phyloP scores from a whole-genome alignment of 2,888 invertebrate species.

The Pammene fasciana region DNA sequence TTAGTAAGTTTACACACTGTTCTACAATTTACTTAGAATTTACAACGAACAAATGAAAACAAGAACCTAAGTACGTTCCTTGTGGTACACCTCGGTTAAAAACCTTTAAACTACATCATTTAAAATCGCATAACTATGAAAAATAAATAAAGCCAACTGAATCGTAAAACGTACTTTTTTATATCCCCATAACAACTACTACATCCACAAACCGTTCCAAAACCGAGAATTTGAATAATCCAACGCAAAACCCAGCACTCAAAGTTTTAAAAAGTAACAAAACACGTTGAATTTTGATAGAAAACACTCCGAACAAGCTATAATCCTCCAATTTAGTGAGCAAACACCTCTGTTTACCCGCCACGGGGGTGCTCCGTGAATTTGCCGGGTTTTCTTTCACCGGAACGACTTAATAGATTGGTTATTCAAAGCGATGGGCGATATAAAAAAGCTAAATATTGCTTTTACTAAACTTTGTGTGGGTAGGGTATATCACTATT shows the following conservation, averaged over 20 bases:
- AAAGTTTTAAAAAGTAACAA: constrained; percentile 41
- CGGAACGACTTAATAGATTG: constrained; percentile 45
- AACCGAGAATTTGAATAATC: constrained; percentile 26
- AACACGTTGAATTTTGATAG: constrained; percentile 42
- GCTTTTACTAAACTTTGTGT: not conserved
- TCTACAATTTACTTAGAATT: no score
- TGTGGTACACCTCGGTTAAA: not conserved
- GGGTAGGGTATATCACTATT: no score
- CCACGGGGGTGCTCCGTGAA: constrained; percentile 45
- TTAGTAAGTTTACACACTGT: no score
- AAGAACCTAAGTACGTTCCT: not conserved
- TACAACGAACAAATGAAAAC: not conserved
- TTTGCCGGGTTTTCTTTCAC: constrained; percentile 46
- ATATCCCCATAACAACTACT: constrained; percentile 6
- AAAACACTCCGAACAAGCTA: constrained; percentile 51
- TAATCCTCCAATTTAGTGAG: constrained; percentile 65
- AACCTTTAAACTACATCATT: not conserved
- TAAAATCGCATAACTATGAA: not conserved
- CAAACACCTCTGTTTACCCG: constrained; percentile 61
- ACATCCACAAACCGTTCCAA: not conserved
- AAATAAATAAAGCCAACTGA: not conserved
- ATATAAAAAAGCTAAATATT: not conserved
- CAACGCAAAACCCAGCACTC: constrained; percentile 32
- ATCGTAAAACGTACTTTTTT: not conserved
- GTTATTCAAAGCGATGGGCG: constrained; percentile 12